Evolutionary conservation across 2,888 invertebrate genomes (phyloP).

Genomic region (Alloscopus bannaensis): DNA sequence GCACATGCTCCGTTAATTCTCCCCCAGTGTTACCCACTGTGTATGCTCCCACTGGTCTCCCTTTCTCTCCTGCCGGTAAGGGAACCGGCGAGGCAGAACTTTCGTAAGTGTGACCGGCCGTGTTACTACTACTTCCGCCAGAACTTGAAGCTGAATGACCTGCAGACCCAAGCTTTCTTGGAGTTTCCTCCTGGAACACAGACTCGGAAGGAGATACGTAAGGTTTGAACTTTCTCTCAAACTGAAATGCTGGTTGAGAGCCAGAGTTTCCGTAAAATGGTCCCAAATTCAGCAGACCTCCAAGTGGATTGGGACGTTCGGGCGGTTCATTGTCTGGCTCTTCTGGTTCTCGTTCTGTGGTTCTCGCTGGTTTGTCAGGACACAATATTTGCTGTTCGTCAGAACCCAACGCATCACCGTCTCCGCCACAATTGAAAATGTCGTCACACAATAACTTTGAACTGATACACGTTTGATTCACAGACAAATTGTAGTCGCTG

Average conservation of each 20-base stretch:
- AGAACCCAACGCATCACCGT: slow-evolving; percentile 57
- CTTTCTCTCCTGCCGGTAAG: slow-evolving; percentile 21
- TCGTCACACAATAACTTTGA: slow-evolving; percentile 67
- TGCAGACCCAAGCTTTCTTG: slow-evolving; percentile 20
- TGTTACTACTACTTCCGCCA: neutral
- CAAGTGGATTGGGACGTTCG: slow-evolving; percentile 29
- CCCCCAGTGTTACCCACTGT: slow-evolving; percentile 14
- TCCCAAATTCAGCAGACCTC: slow-evolving; percentile 27
- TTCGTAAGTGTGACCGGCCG: no score
- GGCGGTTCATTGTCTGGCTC: slow-evolving; percentile 51
- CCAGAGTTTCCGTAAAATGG: slow-evolving; percentile 9
- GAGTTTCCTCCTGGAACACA: slow-evolving; percentile 23
- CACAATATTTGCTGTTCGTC: slow-evolving; percentile 61
- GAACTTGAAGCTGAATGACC: neutral
- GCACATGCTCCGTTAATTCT: slow-evolving; percentile 30
- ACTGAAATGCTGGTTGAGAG: slow-evolving; percentile 25
- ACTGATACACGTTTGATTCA: slow-evolving; percentile 67
- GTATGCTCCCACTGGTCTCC: slow-evolving; percentile 21
- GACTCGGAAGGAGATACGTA: slow-evolving; percentile 40
- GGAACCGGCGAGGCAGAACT: neutral
- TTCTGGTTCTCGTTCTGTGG: slow-evolving; percentile 51
- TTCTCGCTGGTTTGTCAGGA: slow-evolving; percentile 59
- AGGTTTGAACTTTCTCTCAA: slow-evolving; percentile 48
- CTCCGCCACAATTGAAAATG: slow-evolving; percentile 65
- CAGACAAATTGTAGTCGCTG: slow-evolving; percentile 40